Percentiles rank a stretch among this genome's conserved stretches.
Evolutionary conservation across 2,113 vertebrate genomes (phyloP).

Genomic region (Danio rerio): DNA sequence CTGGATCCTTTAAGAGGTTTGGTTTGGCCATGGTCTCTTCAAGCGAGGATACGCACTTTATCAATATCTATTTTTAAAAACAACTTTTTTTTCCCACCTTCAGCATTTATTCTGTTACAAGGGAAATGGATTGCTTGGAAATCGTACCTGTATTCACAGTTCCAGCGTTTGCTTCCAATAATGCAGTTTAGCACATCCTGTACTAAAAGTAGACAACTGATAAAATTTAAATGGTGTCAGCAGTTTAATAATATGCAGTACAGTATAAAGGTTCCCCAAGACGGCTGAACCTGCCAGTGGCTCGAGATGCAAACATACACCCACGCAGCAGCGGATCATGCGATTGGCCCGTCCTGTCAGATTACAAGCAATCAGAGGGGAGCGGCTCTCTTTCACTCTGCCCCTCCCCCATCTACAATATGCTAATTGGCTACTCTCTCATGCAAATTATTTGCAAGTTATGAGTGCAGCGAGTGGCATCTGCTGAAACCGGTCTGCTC

Average conservation of each 20-base stretch:
- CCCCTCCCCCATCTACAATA: slow-evolving; percentile 2
- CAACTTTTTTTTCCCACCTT: not conserved
- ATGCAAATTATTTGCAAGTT: slow-evolving; percentile 51
- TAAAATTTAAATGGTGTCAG: slow-evolving; percentile 30
- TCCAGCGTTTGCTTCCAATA: slow-evolving; percentile 8
- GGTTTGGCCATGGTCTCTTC: not conserved
- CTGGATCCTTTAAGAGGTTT: not conserved
- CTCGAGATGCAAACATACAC: slow-evolving; percentile 31
- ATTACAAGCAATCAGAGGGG: slow-evolving; percentile 20
- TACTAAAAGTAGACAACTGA: slow-evolving; percentile 32
- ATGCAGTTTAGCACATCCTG: slow-evolving; percentile 24
- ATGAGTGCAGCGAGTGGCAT: slow-evolving; percentile 32
- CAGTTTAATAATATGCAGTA: slow-evolving; percentile 46
- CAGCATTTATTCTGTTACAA: slow-evolving; percentile 10
- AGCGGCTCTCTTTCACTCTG: slow-evolving; percentile 1
- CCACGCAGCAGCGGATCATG: slow-evolving; percentile 12
- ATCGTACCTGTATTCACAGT: not conserved
- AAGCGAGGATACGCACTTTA: not conserved
- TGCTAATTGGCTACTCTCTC: slow-evolving; percentile 44
- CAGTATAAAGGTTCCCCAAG: slow-evolving; percentile 21
- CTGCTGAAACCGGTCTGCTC: slow-evolving; percentile 19
- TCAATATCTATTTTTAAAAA: slow-evolving; percentile 19
- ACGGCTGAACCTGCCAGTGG: slow-evolving; percentile 22
- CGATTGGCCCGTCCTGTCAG: slow-evolving; percentile 28
- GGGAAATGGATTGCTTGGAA: slow-evolving; percentile 27